phyloP scores from a whole-genome alignment of 2,888 invertebrate genomes.

The Zygaena filipendulae region DNA sequence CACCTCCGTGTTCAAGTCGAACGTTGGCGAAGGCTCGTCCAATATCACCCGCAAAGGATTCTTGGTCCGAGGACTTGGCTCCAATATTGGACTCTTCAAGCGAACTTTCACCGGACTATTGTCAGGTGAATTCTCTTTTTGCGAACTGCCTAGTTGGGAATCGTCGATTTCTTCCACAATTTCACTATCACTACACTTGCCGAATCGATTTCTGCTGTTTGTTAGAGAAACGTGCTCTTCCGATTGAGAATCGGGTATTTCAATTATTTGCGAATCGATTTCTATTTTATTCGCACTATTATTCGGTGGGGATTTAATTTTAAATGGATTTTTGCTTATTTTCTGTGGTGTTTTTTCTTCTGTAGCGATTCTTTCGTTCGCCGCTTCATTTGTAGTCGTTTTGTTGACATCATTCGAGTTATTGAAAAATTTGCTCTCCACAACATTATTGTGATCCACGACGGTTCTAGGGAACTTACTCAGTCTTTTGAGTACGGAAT shows the following conservation, averaged over 20 bases:
- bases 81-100: conserved; percentile 34
- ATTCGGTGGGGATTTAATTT: conserved; percentile 18
- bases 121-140: conserved; percentile 39
- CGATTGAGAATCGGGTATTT: no score
- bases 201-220: no score
- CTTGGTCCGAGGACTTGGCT: conserved; percentile 26
- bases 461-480: conserved; percentile 64
- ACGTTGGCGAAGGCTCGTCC: conserved; percentile 16
- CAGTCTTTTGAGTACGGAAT: conserved; percentile 44
- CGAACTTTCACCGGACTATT: conserved; percentile 28
- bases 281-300: conserved; percentile 11
- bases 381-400: conserved; percentile 11
- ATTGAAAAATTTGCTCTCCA: conserved; percentile 71
- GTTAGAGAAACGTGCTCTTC: no score
- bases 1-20: conserved; percentile 30
- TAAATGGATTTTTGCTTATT: conserved; percentile 26
- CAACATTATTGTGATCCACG: conserved; percentile 40
- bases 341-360: conserved; percentile 33
- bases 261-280: conserved; percentile 24
- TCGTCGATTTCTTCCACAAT: conserved; percentile 21
- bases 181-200: no score
- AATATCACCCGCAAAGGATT: conserved; percentile 26
- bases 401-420: conserved; percentile 21
- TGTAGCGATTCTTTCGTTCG: conserved; percentile 21
- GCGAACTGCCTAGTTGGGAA: conserved; percentile 26